Evolutionary conservation across 1,140 invertebrate genomes (phyloP).

Genomic region (Trichonephila clavipes): DNA sequence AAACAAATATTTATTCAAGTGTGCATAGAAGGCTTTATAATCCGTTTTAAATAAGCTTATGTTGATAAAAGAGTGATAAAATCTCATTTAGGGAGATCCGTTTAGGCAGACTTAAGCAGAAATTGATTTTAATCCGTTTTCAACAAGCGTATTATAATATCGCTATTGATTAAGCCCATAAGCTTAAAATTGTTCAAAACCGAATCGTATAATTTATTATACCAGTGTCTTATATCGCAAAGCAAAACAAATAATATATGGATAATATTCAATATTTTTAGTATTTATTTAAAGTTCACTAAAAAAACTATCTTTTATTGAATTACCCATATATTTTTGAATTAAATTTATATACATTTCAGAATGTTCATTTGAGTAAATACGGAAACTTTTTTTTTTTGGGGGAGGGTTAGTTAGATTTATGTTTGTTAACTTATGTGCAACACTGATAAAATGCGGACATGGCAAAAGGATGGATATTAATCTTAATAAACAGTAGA

Average conservation of each 20-base stretch:
- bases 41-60: background rate
- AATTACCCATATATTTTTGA: background rate
- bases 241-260: too few species aligned
- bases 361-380: too few species aligned
- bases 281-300: too few species aligned
- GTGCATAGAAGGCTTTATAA: background rate
- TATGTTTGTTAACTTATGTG: too few species aligned
- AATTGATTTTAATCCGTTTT: slow-evolving; percentile 28
- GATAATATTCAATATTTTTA: too few species aligned
- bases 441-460: too few species aligned
- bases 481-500: too few species aligned
- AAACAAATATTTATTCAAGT: background rate
- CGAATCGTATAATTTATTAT: too few species aligned
- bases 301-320: background rate
- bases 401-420: too few species aligned
- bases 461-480: too few species aligned
- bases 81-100: background rate
- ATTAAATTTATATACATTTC: background rate
- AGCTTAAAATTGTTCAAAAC: background rate
- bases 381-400: too few species aligned
- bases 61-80: background rate
- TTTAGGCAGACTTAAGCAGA: background rate
- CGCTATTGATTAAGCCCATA: background rate
- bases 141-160: background rate
- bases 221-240: too few species aligned